These are phyloP conservation scores for Temnothorax rugatulus DNA, from an alignment of 2,888 invertebrate species.

Conservation along the genomic window DNA sequence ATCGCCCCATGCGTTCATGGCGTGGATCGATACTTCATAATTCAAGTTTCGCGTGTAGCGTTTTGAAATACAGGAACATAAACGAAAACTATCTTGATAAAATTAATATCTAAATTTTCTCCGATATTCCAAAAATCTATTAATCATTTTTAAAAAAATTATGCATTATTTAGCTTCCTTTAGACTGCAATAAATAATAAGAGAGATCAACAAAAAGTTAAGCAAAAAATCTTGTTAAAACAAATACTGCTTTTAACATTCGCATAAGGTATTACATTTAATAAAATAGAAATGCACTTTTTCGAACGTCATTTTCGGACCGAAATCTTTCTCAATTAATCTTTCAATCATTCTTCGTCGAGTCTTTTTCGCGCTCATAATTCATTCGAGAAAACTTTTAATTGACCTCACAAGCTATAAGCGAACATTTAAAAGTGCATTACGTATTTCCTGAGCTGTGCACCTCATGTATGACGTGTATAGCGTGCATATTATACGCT, in stretches of 20 bases:
- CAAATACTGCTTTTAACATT: constrained; percentile 14
- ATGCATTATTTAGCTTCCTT: not conserved
- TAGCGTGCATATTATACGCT: not conserved
- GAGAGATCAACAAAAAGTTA: not conserved
- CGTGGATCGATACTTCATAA: constrained; percentile 21
- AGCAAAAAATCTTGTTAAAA: not conserved
- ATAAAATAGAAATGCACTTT: not conserved
- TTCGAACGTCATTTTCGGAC: not conserved
- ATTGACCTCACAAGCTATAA: not conserved
- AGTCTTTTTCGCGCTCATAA: not conserved
- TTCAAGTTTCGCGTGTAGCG: constrained; percentile 23
- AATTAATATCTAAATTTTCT: not conserved
- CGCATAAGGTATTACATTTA: not conserved
- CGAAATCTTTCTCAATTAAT: not conserved
- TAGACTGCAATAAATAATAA: not conserved
- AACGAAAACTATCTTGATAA: not conserved
- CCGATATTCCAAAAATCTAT: not conserved
- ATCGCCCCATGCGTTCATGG: not conserved
- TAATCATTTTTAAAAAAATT: constrained; percentile 19
- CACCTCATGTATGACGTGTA: not conserved
- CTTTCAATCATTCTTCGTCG: not conserved
- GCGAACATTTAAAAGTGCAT: not conserved
- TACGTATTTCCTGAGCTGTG: constrained; percentile 6
- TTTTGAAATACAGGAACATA: constrained; percentile 10
- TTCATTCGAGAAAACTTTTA: constrained; percentile 4